Base-by-base conservation (phyloP, 2,113 vertebrate genomes). In the Pardalotus punctatus region DNA sequence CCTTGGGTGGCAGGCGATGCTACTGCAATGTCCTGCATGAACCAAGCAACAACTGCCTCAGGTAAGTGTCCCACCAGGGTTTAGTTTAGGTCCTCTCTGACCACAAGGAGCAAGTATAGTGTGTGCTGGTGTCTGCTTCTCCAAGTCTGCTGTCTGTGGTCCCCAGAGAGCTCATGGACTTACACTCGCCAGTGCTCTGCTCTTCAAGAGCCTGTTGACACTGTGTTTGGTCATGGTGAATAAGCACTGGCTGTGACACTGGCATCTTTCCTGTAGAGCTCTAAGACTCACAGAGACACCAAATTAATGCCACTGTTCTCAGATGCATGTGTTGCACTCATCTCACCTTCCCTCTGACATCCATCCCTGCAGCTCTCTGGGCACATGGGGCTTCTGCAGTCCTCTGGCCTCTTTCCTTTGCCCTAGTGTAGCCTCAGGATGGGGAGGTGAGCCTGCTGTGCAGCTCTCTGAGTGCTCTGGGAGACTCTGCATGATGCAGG, bases 381-480 rank as follows among this genome's bases (percentile, higher is more conserved):
- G 29, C 23, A 42, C 2, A 0, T 25, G 54, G 57, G 45, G 13
- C 58, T 84, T 67, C 64, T 83, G 33, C 33, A 66, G 62, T 66
- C 35, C 51, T 58, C 21, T 64, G 66, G n/a, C 16, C 36, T 43
- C 19, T 65, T 88, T 53, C 7, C 74, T 45, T 72, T 58, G 24
- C 15, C 42, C 21, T 48, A 24, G 5, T 22, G 45, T 51, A 60
- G 51, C 25, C 36, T 67, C 14, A 14, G 33, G 72, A 33, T 5
- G 5, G 36, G 42, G n/a, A 62, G 10, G 22, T 2, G 5, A 84
- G 40, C 38, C 31, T 4, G 15, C 0, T 1, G 40, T 65, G 42
- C 47, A 67, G 38, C 23, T 69, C 69, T 43, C 20, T 10, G 5
- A 22, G 47, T 45, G 38, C 23, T 69, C 69, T 43, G 23, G 9